Evolutionary conservation across 2,797 vertebrate species (phyloP).

Genomic region (Neoniphon sammara): DNA sequence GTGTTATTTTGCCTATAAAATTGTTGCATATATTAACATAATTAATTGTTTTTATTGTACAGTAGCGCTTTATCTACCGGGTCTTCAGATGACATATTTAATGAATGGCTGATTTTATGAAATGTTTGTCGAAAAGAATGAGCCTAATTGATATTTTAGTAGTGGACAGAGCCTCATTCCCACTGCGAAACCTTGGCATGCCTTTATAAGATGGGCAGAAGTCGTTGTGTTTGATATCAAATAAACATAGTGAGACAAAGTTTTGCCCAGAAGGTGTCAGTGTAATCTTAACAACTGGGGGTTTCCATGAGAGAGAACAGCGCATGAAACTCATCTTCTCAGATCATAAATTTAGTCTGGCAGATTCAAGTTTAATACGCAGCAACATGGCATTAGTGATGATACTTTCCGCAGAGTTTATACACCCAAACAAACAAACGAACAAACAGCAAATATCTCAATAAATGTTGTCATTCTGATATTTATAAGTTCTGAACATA

Average conservation of each 20-base stretch:
- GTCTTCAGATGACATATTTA: no score
- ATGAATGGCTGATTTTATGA: no score
- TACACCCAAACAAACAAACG: no score
- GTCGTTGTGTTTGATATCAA: not conserved
- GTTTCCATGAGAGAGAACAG: slow-evolving; percentile 22
- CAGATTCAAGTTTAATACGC: slow-evolving; percentile 3
- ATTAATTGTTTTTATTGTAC: no score
- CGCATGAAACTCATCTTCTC: slow-evolving; percentile 1
- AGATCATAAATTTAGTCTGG: not conserved
- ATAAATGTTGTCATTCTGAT: not conserved
- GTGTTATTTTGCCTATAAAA: no score
- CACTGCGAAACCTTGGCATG: not conserved
- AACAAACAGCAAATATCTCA: no score
- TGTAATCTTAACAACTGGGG: slow-evolving; percentile 36
- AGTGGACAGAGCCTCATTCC: no score
- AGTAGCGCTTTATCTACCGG: no score
- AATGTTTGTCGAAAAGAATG: no score
- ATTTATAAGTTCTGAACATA: not conserved
- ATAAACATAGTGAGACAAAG: not conserved
- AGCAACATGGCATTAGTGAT: not conserved
- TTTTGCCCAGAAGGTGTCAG: slow-evolving; percentile 73
- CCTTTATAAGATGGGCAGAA: not conserved
- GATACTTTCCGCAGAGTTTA: not conserved
- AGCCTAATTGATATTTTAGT: no score
- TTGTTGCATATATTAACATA: no score